Percentiles rank a stretch among this genome's conserved stretches.
phyloP scores from a whole-genome alignment of 2,113 vertebrate genomes.

The Lepisosteus oculatus region DNA sequence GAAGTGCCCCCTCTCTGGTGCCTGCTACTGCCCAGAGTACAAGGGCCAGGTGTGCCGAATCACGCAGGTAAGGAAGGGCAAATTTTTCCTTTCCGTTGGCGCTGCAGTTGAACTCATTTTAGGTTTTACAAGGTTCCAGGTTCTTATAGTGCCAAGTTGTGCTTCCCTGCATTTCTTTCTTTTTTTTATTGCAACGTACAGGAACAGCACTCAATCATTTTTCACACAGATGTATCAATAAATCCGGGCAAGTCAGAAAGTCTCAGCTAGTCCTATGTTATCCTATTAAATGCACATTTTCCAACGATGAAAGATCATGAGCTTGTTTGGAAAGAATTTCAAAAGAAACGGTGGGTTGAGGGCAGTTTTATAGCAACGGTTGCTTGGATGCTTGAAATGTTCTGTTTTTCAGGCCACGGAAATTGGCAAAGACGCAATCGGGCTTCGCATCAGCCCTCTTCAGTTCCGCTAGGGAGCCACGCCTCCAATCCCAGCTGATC shows the following conservation, averaged over 20 bases:
- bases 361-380: too few species aligned
- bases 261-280: too few species aligned
- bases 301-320: too few species aligned
- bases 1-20: slow-evolving; percentile 90
- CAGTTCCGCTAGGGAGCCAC: slow-evolving; percentile 82
- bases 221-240: not conserved
- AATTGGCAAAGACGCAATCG: slow-evolving; percentile 92
- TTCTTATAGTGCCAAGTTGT: too few species aligned
- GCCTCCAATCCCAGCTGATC: not conserved
- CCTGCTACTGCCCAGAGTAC: slow-evolving; percentile 88
- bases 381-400: too few species aligned
- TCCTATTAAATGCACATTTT: too few species aligned
- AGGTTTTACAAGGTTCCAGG: not conserved
- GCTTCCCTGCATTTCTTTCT: not conserved
- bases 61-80: slow-evolving; percentile 70
- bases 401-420: slow-evolving; percentile 79
- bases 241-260: too few species aligned
- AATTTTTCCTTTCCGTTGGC: too few species aligned
- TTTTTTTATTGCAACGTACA: not conserved
- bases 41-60: slow-evolving; percentile 90
- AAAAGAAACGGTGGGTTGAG: too few species aligned
- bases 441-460: slow-evolving; percentile 89
- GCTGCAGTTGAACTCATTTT: too few species aligned
- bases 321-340: too few species aligned
- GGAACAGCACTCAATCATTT: too few species aligned